Conservation (phyloP, 1,140 invertebrate genomes). For the Dufourea novaeangliae region DNA sequence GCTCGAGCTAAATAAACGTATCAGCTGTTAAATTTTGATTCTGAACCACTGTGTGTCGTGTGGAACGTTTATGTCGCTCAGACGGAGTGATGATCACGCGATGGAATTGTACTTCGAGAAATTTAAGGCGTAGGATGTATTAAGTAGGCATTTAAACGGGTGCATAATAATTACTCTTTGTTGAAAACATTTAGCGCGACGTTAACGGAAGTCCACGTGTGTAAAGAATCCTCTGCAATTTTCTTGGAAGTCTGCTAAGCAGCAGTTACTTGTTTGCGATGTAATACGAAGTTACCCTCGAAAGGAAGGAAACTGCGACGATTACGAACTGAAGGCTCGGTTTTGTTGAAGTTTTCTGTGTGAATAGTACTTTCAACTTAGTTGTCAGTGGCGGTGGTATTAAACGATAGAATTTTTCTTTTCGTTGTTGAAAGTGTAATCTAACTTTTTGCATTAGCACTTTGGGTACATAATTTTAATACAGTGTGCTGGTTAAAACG, state of each 20-base stretch:
- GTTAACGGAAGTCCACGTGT: not conserved
- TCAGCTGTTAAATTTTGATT: too few species aligned
- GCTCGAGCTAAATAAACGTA: too few species aligned
- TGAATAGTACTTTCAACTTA: too few species aligned
- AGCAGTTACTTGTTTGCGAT: not conserved
- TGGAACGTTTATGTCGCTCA: not conserved
- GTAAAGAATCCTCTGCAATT: not conserved
- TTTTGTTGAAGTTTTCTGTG: too few species aligned
- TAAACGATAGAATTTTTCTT: too few species aligned
- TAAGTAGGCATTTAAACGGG: not conserved
- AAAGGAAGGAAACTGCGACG: not conserved
- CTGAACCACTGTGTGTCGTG: too few species aligned
- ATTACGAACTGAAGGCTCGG: too few species aligned
- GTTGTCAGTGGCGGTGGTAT: too few species aligned
- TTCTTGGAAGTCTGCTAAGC: conserved; percentile 12
- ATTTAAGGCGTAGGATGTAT: not conserved
- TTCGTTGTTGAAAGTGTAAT: too few species aligned
- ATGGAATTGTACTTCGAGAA: not conserved
- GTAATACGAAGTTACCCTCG: not conserved
- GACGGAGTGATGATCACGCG: not conserved
- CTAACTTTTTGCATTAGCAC: too few species aligned
- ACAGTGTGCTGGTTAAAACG: too few species aligned
- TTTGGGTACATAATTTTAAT: too few species aligned
- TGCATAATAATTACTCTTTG: conserved; percentile 5
- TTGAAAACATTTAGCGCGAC: not conserved